Evolutionary conservation across 2,797 vertebrate species (phyloP).

Genomic region (Danio tinwini): DNA sequence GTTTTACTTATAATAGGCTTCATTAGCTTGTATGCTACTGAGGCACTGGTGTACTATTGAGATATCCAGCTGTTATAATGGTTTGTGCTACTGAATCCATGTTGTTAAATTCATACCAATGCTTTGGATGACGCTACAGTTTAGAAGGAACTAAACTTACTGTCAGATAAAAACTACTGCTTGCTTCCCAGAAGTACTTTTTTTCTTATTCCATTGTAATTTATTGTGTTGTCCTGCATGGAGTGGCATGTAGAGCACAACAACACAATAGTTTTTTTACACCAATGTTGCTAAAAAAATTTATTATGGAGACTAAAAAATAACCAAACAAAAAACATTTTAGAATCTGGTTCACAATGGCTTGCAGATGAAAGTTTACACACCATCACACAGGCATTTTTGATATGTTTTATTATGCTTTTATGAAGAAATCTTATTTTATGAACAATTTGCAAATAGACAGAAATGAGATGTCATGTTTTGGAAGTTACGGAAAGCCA

Average conservation of each 20-base stretch:
- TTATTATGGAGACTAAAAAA: too few relatives aligned
- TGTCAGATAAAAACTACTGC: neutral
- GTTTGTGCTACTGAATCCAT: neutral
- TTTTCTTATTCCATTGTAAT: conserved; percentile 2
- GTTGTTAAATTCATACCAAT: neutral
- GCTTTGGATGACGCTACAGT: neutral
- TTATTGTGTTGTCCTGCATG: neutral
- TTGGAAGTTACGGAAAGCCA: too few relatives aligned
- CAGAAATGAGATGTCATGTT: too few relatives aligned
- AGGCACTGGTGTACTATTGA: neutral
- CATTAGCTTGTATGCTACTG: neutral
- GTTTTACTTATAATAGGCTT: neutral
- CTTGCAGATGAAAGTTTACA: too few relatives aligned
- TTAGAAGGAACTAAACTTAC: conserved; percentile 11
- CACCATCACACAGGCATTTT: too few relatives aligned
- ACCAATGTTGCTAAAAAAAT: too few relatives aligned
- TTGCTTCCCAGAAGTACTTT: conserved; percentile 2
- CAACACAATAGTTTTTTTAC: too few relatives aligned
- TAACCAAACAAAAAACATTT: too few relatives aligned
- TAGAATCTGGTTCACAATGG: too few relatives aligned
- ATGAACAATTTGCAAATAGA: too few relatives aligned
- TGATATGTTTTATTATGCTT: too few relatives aligned
- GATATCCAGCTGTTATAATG: neutral
- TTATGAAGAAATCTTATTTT: too few relatives aligned
- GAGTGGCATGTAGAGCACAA: neutral